phyloP scores from a whole-genome alignment of 2,113 vertebrate genomes.

The Shinisaurus crocodilurus region DNA sequence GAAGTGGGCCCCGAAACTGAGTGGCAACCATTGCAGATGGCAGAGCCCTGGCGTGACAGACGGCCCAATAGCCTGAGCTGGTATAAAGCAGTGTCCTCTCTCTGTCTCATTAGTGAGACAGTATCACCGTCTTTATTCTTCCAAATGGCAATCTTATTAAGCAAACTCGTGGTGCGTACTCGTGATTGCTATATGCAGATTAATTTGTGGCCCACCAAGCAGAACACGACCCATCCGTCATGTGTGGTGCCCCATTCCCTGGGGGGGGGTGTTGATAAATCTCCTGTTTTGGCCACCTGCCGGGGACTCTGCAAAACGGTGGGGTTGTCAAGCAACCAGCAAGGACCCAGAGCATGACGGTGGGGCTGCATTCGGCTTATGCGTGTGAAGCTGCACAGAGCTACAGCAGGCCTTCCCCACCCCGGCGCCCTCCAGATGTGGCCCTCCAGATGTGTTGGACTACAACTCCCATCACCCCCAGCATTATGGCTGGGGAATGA shows the following conservation, averaged over 20 bases:
- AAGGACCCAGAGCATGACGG: not conserved
- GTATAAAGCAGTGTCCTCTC: not conserved
- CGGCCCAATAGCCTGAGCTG: not conserved
- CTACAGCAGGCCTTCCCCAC: no score
- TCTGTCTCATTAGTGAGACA: not conserved
- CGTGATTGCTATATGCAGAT: not conserved
- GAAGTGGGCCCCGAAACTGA: not conserved
- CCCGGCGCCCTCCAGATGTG: no score
- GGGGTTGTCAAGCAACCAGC: not conserved
- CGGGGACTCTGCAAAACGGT: not conserved
- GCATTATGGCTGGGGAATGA: no score
- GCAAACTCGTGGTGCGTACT: not conserved
- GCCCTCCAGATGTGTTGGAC: no score
- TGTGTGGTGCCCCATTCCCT: not conserved
- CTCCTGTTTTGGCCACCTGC: not conserved
- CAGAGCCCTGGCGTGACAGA: not conserved
- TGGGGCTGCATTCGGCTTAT: not conserved
- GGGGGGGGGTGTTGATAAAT: not conserved
- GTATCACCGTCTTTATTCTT: not conserved
- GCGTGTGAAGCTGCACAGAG: not conserved
- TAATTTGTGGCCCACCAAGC: constrained; percentile 5
- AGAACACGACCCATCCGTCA: not conserved
- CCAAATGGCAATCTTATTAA: constrained; percentile 1
- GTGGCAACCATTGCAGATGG: not conserved
- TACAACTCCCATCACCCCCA: no score